Evolutionary conservation across 1,140 invertebrate species (phyloP).

Genomic region (Caerostris extrusa): DNA sequence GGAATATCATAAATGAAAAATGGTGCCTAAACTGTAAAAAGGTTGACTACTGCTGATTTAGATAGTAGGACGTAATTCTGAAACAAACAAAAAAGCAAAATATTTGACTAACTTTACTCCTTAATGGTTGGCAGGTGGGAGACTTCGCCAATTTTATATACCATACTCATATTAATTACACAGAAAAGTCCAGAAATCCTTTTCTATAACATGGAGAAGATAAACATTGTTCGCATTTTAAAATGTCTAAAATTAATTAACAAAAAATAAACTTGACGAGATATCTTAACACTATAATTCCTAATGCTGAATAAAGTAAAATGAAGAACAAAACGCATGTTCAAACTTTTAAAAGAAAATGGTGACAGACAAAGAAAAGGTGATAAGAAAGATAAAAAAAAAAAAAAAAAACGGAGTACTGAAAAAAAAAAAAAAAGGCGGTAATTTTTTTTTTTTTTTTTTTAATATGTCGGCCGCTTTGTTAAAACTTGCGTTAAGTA

Average conservation of each 20-base stretch:
- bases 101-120: neutral
- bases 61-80: neutral
- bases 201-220: neutral
- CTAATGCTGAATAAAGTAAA: neutral
- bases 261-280: neutral
- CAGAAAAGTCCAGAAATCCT: too few species aligned
- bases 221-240: neutral
- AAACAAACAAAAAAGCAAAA: neutral
- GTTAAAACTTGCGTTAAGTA: slow-evolving; percentile 53
- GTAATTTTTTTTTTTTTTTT: neutral
- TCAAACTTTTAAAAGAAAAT: slow-evolving; percentile 11
- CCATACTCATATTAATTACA: neutral
- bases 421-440: too few species aligned
- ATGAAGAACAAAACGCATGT: slow-evolving; percentile 7
- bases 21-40: too few species aligned
- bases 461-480: slow-evolving; percentile 16
- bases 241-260: neutral
- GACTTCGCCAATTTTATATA: too few species aligned
- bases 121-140: neutral
- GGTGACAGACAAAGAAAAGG: neutral
- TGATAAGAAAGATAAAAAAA: neutral
- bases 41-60: neutral
- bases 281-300: neutral
- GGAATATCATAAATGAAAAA: too few species aligned
- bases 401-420: neutral